Evolutionary conservation across 30 jellyfish, hydroid and myxozoan genomes (phyloP), one percentile per base, ranked within the genome.

Genomic region (Nemopilema nomurai): DNA sequence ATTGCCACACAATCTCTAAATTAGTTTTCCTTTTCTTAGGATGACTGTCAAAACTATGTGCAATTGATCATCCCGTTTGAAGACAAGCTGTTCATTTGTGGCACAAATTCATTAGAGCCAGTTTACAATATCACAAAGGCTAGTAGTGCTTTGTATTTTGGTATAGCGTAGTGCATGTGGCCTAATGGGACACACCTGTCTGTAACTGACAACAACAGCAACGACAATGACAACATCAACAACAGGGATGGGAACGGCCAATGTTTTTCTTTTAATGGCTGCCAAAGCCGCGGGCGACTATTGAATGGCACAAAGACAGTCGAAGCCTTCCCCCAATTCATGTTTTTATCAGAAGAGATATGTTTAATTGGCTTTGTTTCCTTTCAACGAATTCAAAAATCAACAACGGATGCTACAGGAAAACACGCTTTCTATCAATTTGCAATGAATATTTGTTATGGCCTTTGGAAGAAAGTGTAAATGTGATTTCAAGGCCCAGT

Each of bases 81-180:
- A 18, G 89, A 81, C 69, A 89, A 74, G 65, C 87, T 89, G 74
- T 69, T 89, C 31, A 81, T 89, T 33, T 89, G 97, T 76, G 97
- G 97, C 41, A 78, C 97, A 8, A 80, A 76, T 67, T 33, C 90
- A 8, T 81, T 67, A 23, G 84, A 57, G 23, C 97, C 97, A 17
- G 79, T 89, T 32, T 89, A 71, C 78, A 89, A 89, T 72, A 73
- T 89, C 23, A 81, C 92, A 50, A 70, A 65, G 96, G 96, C 80
- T 9, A 41, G 57, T n/a, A n/a, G n/a, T n/a, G n/a, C n/a, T n/a
- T n/a, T n/a, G n/a, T n/a, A n/a, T n/a, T n/a, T n/a, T n/a, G n/a
- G n/a, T n/a, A n/a, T n/a, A n/a, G n/a, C n/a, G n/a, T n/a, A n/a
- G n/a, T n/a, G n/a, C n/a, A n/a, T n/a, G n/a, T n/a, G n/a, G n/a